Evolutionary conservation across 2,113 vertebrate species (phyloP).

Genomic region (Rattus norvegicus): DNA sequence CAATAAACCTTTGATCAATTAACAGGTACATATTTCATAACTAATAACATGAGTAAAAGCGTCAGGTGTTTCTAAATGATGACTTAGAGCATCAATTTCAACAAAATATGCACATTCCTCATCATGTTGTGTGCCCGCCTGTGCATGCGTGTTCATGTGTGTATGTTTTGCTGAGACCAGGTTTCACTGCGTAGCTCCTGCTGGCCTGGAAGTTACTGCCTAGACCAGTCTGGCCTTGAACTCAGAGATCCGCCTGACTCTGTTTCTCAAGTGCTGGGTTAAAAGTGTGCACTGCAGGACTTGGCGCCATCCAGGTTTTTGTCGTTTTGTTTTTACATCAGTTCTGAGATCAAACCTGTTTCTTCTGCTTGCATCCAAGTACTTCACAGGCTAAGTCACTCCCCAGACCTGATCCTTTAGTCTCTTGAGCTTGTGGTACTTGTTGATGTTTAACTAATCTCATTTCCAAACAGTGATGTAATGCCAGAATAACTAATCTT

Average conservation of each 20-base stretch:
- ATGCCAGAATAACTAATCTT: conserved; percentile 22
- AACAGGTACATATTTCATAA: neutral
- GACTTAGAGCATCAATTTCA: neutral
- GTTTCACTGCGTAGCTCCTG: neutral
- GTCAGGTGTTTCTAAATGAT: conserved; percentile 15
- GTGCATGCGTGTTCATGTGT: neutral
- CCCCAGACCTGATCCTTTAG: neutral
- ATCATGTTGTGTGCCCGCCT: neutral
- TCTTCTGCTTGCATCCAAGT: neutral
- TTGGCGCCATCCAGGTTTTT: neutral
- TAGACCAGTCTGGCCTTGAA: neutral
- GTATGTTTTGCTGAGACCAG: neutral
- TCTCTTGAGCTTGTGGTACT: conserved; percentile 1
- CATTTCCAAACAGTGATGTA: neutral
- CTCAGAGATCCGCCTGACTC: neutral
- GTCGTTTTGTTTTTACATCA: neutral
- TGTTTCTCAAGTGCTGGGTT: neutral
- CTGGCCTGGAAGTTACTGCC: neutral
- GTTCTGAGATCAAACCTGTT: neutral
- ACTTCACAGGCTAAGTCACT: neutral
- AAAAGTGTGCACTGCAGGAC: no score
- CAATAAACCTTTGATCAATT: neutral
- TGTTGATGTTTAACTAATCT: neutral
- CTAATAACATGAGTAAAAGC: neutral
- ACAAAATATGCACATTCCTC: neutral